These are phyloP conservation scores for Oscarella lobularis DNA, from an alignment of 37 sponge, comb jelly and placozoan species.

Conservation along the genomic window DNA sequence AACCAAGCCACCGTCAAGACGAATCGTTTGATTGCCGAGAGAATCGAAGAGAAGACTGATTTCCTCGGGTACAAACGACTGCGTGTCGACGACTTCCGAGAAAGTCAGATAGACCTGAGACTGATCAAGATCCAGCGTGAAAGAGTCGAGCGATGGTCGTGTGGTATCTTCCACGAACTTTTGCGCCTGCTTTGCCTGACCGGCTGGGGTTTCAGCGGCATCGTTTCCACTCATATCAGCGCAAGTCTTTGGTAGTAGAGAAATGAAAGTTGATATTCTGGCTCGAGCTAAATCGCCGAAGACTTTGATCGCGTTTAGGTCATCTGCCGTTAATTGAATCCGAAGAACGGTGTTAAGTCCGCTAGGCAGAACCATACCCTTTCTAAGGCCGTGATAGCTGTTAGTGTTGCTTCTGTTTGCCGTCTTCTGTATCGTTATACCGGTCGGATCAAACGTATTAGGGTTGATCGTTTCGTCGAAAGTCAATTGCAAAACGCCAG, in stretches of 20 bases:
- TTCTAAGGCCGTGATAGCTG: not conserved
- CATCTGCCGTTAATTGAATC: constrained; percentile 20
- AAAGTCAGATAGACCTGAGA: not conserved
- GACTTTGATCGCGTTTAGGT: constrained; percentile 56
- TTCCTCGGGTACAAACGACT: not conserved
- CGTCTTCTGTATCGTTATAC: constrained; percentile 52
- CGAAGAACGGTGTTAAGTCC: constrained; percentile 17
- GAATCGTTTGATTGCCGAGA: not conserved
- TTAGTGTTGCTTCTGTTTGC: not conserved
- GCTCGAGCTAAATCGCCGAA: constrained; percentile 28
- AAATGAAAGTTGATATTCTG: constrained; percentile 34
- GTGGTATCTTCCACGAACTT: constrained; percentile 2
- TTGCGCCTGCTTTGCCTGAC: not conserved
- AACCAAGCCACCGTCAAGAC: not conserved
- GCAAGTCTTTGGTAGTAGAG: constrained; percentile 23
- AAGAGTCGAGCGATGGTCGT: constrained; percentile 38
- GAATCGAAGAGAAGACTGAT: not conserved
- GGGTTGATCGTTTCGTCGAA: constrained; percentile 82
- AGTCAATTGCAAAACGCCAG: constrained; percentile 25
- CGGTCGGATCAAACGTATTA: constrained; percentile 50
- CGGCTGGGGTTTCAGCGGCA: constrained; percentile 1
- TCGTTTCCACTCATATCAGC: constrained; percentile 34
- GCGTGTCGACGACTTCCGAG: not conserved
- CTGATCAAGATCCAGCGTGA: constrained; percentile 25
- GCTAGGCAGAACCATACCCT: not conserved